Base-by-base conservation (phyloP, 1,140 invertebrate genomes). In the Hylaeus anthracinus region DNA sequence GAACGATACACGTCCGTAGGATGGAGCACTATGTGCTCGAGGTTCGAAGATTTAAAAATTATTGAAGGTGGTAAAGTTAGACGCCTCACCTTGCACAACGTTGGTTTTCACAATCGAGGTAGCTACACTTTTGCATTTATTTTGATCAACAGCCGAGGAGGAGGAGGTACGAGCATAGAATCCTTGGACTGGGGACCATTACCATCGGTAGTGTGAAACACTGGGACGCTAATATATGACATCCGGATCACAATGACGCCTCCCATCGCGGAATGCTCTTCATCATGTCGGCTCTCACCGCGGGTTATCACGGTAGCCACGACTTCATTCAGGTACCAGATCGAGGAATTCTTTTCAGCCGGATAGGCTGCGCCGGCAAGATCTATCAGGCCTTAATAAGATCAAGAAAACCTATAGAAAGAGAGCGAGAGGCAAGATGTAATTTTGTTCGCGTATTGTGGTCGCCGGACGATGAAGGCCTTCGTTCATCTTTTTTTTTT, bases 191-290 rank as follows among this genome's bases (percentile, higher is more conserved):
- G 60, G 26, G 63, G 15, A 56, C 37, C 78, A 74, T 67, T 67
- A 67, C 64, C 53, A 80, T 55, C 71, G 61, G 26, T 65, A 83
- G 83, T 79, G 65, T 79, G 83, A 85, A 85, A 85, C 82, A 85
- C 78, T 66, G 69, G 82, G 79, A 72, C 70, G 84, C 41, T 83
- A 85, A 85, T 83, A 82, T 78, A 85, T 82, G 83, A 85, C 83
- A 85, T 86, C 79, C 84, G 84, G 84, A 85, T 85, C 83, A 85
- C 84, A 85, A 85, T 85, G 79, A 85, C 79, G 83, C 83, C 84
- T 85, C 83, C 83, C 83, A 85, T 85, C 83, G 84, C 84, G 83
- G 83, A 81, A 85, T 84, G 83, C 72, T 72, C 77, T 85, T 81
- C 83, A 85, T 85, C 84, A 85, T 81, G 78, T 84, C 81, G 80